Evolutionary conservation across 2,797 vertebrate species (phyloP).

Genomic region (Lutjanus argentimaculatus): DNA sequence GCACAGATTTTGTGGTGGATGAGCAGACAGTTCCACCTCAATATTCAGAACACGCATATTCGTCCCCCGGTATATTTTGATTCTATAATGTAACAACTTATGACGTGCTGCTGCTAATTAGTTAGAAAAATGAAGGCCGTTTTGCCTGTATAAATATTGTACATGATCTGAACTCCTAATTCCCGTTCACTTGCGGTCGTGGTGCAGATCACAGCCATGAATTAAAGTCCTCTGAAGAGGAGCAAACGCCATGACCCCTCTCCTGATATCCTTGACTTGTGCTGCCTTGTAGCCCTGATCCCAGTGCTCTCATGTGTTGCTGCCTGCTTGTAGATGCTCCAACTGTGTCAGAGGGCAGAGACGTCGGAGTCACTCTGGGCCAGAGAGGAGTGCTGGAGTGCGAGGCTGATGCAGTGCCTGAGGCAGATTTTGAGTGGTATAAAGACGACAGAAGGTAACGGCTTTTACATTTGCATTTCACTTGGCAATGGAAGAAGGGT

Average conservation of each 20-base stretch:
- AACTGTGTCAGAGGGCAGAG: constrained; percentile 92
- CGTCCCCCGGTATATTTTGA: too few relatives aligned
- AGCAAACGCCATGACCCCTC: neutral
- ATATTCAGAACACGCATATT: too few relatives aligned
- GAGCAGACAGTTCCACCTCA: too few relatives aligned
- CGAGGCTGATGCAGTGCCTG: constrained; percentile 93
- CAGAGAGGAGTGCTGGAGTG: constrained; percentile 94
- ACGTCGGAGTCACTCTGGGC: constrained; percentile 93
- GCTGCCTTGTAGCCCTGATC: constrained; percentile 31
- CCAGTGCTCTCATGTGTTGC: constrained; percentile 36
- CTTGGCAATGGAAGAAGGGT: constrained; percentile 1
- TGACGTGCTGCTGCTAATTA: neutral
- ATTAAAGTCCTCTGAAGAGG: neutral
- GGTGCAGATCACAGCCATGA: constrained; percentile 9
- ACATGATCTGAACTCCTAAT: constrained; percentile 14
- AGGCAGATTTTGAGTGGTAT: constrained; percentile 97
- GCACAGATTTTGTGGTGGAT: neutral
- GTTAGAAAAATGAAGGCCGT: neutral
- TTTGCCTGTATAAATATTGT: neutral
- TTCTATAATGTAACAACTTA: neutral
- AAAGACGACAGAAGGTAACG: constrained; percentile 95
- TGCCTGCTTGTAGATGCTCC: constrained; percentile 88
- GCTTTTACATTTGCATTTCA: constrained; percentile 27
- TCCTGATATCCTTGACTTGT: constrained; percentile 15
- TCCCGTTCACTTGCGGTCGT: neutral